Evolutionary conservation across 2,888 invertebrate genomes (phyloP), one percentile per base, ranked within the genome.

Genomic region (Acrobasis repandana): DNA sequence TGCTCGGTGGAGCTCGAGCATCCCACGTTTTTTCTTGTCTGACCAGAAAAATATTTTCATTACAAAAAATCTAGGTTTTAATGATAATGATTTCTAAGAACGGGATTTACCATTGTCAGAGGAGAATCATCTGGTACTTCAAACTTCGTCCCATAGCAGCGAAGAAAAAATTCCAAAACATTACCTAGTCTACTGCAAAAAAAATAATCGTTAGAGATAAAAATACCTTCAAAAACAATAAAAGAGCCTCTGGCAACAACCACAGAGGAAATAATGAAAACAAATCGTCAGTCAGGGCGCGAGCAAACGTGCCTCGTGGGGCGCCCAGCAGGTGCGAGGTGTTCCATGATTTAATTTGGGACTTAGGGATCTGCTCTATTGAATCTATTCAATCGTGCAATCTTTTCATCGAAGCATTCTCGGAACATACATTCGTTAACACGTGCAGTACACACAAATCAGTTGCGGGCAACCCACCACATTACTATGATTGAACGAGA

Each of bases 311-410:
- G 82, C 78, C 83, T 80, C 83, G 73, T 77, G 82, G 75, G 81
- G 77, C 73, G 79, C 71, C 81, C 75, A 76, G 81, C 91, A 90
- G 90, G 90, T 91, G 90, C 88, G 83, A 85, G 88, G 86, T 87
- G 88, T 88, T 88, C 82, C 87, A 87, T 91, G 89, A 92, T 92
- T 90, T 91, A 92, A 92, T 91, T 92, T 91, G 91, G 91, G 91
- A 90, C 87, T 89, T 83, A 82, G 91, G 91, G 90, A 90, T 82
- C 85, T 85, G 83, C 84, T 86, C 83, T 87, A 89, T 90, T 86
- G 88, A 87, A 88, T 88, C 85, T 87, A 88, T 90, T 85, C 88
- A 88, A 89, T 79, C 80, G 84, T 80, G 76, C 83, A 86, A 87
- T 88, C 87, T 85, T 87, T 88, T 85, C 83, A 83, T 83, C 83